Percentiles rank a stretch among this genome's conserved stretches.
phyloP scores from a whole-genome alignment of 1,140 invertebrate genomes.

The Colletes latitarsis region DNA sequence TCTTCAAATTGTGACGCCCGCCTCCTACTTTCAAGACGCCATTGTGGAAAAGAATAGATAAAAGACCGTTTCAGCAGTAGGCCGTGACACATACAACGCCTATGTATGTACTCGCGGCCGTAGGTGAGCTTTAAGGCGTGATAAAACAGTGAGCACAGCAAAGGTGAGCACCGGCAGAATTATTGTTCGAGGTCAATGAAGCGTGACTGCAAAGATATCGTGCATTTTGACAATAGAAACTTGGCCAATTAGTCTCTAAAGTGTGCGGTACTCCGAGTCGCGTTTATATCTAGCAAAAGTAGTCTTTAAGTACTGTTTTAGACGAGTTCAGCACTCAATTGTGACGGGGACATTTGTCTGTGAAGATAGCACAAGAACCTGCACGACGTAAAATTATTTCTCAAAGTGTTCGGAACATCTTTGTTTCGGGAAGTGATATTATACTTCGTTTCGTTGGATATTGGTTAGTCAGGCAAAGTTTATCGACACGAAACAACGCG shows the following conservation, averaged over 20 bases:
- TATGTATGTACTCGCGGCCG: background rate
- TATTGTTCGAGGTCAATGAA: slow-evolving; percentile 17
- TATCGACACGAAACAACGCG: background rate
- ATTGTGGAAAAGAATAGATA: slow-evolving; percentile 39
- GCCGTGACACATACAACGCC: background rate
- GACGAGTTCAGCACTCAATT: background rate
- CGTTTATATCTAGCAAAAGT: too few relatives aligned
- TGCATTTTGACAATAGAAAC: background rate
- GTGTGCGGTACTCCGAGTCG: background rate
- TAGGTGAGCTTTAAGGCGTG: background rate
- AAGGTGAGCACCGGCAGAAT: background rate
- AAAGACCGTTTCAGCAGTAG: slow-evolving; percentile 29
- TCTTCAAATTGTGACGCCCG: slow-evolving; percentile 48
- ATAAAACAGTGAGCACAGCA: slow-evolving; percentile 9
- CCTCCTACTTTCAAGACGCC: slow-evolving; percentile 6
- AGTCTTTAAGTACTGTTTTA: too few relatives aligned
- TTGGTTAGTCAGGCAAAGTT: background rate
- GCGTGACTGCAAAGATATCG: background rate
- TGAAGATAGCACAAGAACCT: background rate
- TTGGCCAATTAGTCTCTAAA: background rate
- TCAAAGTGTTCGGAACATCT: background rate
- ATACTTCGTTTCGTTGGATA: background rate
- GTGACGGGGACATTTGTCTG: background rate
- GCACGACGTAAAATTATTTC: background rate
- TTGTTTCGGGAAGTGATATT: background rate